Conservation (phyloP, 2,113 vertebrate species). For the Oreochromis spilurus region DNA sequence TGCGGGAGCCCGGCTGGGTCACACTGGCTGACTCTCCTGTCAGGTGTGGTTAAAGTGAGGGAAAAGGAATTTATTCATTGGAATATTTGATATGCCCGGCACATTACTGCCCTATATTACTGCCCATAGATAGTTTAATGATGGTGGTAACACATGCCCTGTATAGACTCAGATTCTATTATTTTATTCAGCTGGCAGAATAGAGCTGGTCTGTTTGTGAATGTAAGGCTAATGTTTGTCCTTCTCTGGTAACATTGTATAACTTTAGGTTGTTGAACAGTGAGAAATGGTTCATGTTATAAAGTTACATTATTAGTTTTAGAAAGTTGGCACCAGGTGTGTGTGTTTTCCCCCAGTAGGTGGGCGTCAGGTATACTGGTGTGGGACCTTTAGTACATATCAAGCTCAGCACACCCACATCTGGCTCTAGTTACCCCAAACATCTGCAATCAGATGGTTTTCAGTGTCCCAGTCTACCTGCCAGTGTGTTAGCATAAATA, state of each 20-base stretch:
- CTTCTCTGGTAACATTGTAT: neutral
- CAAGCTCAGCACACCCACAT: neutral
- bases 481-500: neutral
- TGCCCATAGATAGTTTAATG: neutral
- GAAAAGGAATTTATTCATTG: neutral
- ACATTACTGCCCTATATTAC: neutral
- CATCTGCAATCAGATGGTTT: neutral
- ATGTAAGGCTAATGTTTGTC: neutral
- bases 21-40: neutral
- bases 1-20: neutral
- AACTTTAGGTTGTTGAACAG: neutral
- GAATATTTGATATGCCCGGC: neutral
- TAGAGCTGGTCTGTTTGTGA: neutral
- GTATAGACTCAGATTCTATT: neutral
- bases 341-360: neutral
- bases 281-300: neutral
- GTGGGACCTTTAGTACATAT: fast-evolving
- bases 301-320: neutral
- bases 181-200: neutral
- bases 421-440: neutral
- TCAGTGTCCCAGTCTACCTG: neutral
- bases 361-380: neutral
- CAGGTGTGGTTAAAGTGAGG: neutral
- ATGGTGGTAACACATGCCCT: neutral
- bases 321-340: neutral